Conservation (phyloP, 2,888 invertebrate genomes). For the Carabus problematicus region DNA sequence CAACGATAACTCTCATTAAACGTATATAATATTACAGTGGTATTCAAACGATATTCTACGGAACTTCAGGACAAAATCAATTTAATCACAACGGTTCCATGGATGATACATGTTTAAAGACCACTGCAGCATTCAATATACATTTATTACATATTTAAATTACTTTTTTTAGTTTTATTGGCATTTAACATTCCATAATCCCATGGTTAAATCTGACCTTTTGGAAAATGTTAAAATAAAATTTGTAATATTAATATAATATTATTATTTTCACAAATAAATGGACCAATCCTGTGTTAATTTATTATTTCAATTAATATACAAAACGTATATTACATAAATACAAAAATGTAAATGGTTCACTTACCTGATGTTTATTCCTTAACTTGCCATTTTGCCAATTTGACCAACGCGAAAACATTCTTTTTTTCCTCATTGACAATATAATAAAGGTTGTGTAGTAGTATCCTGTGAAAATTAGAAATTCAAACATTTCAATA, state of each 20-base stretch:
- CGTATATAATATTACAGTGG: no score
- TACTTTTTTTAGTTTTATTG: slow-evolving; percentile 60
- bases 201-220: slow-evolving; percentile 57
- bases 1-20: no score
- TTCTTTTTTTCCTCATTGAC: neutral
- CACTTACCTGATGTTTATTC: slow-evolving; percentile 54
- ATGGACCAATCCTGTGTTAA: neutral
- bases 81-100: no score
- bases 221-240: slow-evolving; percentile 55
- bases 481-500: neutral
- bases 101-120: no score
- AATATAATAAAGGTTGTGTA: neutral
- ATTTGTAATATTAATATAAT: no score
- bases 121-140: no score
- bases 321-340: neutral
- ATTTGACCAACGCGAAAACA: slow-evolving; percentile 50
- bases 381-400: slow-evolving; percentile 52
- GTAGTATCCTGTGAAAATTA: neutral
- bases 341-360: slow-evolving; percentile 6
- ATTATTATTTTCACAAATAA: no score
- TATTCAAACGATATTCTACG: no score
- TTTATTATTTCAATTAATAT: neutral
- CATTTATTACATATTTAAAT: no score
- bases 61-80: no score
- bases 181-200: slow-evolving; percentile 55